phyloP scores from a whole-genome alignment of 2,113 vertebrate species.

The Cromileptes altivelis region DNA sequence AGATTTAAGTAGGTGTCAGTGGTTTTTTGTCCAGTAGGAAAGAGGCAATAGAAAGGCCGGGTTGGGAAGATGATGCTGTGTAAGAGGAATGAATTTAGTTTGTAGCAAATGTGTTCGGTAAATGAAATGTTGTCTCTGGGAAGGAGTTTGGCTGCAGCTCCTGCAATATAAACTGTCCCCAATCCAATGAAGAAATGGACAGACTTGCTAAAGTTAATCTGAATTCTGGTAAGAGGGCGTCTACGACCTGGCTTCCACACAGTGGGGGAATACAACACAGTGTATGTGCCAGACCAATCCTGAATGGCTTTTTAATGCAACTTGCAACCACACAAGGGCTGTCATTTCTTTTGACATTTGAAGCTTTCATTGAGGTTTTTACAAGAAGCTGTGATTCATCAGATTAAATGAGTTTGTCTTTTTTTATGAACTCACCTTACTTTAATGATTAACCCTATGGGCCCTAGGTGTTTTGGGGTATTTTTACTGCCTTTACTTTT shows the following conservation, averaged over 20 bases:
- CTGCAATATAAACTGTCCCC: not conserved
- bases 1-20: too few relatives aligned
- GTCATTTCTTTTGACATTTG: too few relatives aligned
- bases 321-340: not conserved
- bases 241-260: not conserved
- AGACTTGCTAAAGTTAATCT: not conserved
- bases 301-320: not conserved
- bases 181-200: not conserved
- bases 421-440: too few relatives aligned
- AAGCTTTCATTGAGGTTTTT: too few relatives aligned
- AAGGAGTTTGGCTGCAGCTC: too few relatives aligned
- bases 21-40: too few relatives aligned
- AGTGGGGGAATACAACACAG: not conserved
- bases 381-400: too few relatives aligned
- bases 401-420: too few relatives aligned
- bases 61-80: conserved; percentile 4
- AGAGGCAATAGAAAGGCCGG: conserved; percentile 58
- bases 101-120: not conserved
- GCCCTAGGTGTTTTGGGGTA: too few relatives aligned
- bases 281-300: not conserved
- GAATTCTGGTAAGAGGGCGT: not conserved
- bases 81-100: conserved; percentile 1
- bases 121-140: too few relatives aligned
- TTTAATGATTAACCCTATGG: too few relatives aligned
- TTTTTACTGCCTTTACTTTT: too few relatives aligned